phyloP scores from a whole-genome alignment of 2,113 vertebrate species.

The Sciurus niger region DNA sequence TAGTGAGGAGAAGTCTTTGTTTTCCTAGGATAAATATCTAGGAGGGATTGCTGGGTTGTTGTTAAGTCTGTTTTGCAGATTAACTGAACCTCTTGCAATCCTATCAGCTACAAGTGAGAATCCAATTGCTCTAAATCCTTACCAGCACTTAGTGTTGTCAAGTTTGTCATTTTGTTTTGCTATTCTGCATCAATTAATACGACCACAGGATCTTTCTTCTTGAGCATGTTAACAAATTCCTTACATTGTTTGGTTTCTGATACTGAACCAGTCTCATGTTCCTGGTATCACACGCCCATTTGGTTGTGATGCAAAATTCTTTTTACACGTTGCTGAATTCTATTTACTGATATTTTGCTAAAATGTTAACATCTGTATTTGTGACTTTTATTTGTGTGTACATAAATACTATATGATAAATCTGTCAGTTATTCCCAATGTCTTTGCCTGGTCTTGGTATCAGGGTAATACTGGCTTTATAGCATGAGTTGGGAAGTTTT shows the following conservation, averaged over 20 bases:
- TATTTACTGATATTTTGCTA: conserved; percentile 6
- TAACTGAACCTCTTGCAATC: neutral
- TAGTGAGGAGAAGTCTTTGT: neutral
- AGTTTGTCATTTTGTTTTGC: conserved; percentile 14
- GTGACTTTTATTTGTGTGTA: neutral
- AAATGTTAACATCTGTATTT: conserved; percentile 18
- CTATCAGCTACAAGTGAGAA: neutral
- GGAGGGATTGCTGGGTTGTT: neutral
- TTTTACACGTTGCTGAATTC: conserved; percentile 37
- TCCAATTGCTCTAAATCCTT: neutral
- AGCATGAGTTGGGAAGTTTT: conserved; percentile 16
- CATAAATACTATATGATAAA: neutral
- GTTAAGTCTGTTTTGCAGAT: neutral
- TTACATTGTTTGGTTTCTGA: neutral
- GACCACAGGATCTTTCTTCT: conserved; percentile 4
- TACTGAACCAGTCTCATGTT: neutral
- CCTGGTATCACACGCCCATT: neutral
- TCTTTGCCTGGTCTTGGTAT: neutral
- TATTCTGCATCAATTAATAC: neutral
- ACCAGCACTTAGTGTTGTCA: no score
- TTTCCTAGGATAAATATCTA: neutral
- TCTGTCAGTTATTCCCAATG: neutral
- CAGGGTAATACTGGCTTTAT: neutral
- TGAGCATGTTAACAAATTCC: neutral
- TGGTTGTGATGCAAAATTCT: neutral